Conservation (phyloP, 2,888 invertebrate genomes). For the Orthosia incerta region DNA sequence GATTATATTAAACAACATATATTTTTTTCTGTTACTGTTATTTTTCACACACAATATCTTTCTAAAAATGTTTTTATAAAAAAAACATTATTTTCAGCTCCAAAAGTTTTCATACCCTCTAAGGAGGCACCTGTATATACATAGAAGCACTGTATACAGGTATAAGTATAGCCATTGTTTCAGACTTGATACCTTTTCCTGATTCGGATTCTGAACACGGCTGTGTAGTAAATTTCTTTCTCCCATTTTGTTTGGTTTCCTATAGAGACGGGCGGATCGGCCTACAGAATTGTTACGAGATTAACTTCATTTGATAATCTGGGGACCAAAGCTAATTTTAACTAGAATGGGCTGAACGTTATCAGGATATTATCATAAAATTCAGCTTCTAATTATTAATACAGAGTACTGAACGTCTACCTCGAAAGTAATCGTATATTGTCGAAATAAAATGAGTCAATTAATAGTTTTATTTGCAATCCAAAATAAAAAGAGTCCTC, state of each 20-base stretch:
- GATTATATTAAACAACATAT: not conserved
- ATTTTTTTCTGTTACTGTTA: not conserved
- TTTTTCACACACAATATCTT: not conserved
- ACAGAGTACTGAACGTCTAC: not conserved
- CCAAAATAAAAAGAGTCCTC: not conserved
- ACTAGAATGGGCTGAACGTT: not conserved
- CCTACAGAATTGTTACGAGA: slow-evolving; percentile 58
- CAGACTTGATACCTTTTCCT: slow-evolving; percentile 50
- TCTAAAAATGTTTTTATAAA: not conserved
- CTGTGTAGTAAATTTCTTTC: slow-evolving; percentile 63
- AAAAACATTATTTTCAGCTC: not conserved
- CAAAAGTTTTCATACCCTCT: slow-evolving; percentile 1
- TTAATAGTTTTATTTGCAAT: not conserved
- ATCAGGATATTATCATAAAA: slow-evolving; percentile 7
- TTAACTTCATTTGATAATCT: slow-evolving; percentile 61
- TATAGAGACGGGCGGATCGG: slow-evolving; percentile 50
- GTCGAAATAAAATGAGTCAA: not conserved
- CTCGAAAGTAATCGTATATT: not conserved
- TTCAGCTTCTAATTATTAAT: not conserved
- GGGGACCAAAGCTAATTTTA: slow-evolving; percentile 41
- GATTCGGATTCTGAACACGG: slow-evolving; percentile 65
- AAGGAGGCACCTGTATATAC: slow-evolving; percentile 5
- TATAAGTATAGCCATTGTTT: slow-evolving; percentile 41
- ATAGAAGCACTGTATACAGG: slow-evolving; percentile 16
- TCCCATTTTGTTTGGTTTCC: slow-evolving; percentile 61